A percentile compares a stretch with the other conserved stretches of the same genome.
phyloP scores from a whole-genome alignment of 2,797 vertebrate species.

The Sebastolobus alascanus region DNA sequence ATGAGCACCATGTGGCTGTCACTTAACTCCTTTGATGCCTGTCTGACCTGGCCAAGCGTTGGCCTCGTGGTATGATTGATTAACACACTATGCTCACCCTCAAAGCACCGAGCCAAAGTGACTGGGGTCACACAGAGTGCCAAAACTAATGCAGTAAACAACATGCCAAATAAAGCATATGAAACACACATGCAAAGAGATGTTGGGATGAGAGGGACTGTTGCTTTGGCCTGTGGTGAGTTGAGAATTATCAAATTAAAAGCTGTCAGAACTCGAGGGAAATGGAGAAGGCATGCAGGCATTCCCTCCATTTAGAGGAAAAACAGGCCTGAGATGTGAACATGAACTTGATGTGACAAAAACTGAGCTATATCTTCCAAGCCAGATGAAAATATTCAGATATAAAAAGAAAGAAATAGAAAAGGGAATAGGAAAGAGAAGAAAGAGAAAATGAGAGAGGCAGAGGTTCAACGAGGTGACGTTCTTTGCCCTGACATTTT shows the following conservation, averaged over 20 bases:
- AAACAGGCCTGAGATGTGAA: constrained; percentile 13
- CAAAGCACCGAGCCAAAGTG: constrained; percentile 52
- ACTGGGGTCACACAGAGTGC: constrained; percentile 54
- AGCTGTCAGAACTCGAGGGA: constrained; percentile 52
- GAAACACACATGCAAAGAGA: constrained; percentile 33
- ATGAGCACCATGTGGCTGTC: constrained; percentile 43
- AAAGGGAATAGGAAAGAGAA: background rate
- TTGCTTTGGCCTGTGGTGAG: constrained; percentile 33
- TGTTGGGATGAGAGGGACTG: constrained; percentile 30
- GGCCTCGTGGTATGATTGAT: constrained; percentile 57
- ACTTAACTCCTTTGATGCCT: constrained; percentile 53
- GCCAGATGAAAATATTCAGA: constrained; percentile 18
- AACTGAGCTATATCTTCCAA: constrained; percentile 9
- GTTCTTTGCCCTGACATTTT: constrained; percentile 67
- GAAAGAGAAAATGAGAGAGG: constrained; percentile 26
- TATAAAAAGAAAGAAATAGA: background rate
- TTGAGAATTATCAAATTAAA: constrained; percentile 54
- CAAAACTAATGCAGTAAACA: constrained; percentile 65
- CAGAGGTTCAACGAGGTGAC: constrained; percentile 42
- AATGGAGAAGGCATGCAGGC: constrained; percentile 24
- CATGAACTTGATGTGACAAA: constrained; percentile 22
- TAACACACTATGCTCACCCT: constrained; percentile 63
- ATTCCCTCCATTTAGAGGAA: constrained; percentile 14
- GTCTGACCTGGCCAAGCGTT: constrained; percentile 40
- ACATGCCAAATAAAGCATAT: constrained; percentile 41